Base-by-base conservation (phyloP, 2,888 invertebrate species). In the Aspidapion aeneum region DNA sequence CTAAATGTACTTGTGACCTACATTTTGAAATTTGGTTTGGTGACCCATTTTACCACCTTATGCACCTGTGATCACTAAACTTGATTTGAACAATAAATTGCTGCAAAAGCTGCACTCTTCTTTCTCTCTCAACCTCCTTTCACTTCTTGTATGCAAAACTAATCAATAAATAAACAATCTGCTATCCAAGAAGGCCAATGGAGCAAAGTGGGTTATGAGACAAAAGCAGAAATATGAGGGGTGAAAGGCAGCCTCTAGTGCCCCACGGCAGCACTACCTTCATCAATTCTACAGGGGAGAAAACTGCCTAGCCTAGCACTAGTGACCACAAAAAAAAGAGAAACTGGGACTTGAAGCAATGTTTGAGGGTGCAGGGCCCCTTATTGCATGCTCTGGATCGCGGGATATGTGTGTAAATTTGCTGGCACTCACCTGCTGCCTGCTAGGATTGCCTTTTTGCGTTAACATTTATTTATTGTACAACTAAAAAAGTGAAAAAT, bases 371-470 rank as follows among this genome's bases (percentile, higher is more conserved):
- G n/a, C n/a, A n/a, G n/a, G n/a, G n/a, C n/a, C n/a, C n/a, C n/a
- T n/a, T n/a, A n/a, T n/a, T n/a, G n/a, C n/a, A 18, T 12, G 20
- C 17, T n/a, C 58, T 19, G 19, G 17, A n/a, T 56, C 19, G 63
- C 65, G 35, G 62, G 62, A 35, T 60, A 9, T 49, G 52, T 63
- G 67, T 66, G 66, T 62, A 66, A 66, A 61, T 62, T 56, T 70
- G 69, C 70, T 69, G 70, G 77, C 77, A 78, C 67, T 62, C 60
- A 64, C 65, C 49, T 62, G 48, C 57, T 60, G 55, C 21, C 56
- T 50, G 54, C n/a, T 2, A 55, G 35, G 17, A 20, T 21, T 57
- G 60, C 58, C 35, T 16, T 58, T 63, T 60, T 63, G 55, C 50
- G 63, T 61, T 61, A 62, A 65, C 67, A 67, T 67, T 58, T 59